These are phyloP conservation scores for Coenonympha glycerion DNA, from an alignment of 2,888 invertebrate species.

Conservation along the genomic window DNA sequence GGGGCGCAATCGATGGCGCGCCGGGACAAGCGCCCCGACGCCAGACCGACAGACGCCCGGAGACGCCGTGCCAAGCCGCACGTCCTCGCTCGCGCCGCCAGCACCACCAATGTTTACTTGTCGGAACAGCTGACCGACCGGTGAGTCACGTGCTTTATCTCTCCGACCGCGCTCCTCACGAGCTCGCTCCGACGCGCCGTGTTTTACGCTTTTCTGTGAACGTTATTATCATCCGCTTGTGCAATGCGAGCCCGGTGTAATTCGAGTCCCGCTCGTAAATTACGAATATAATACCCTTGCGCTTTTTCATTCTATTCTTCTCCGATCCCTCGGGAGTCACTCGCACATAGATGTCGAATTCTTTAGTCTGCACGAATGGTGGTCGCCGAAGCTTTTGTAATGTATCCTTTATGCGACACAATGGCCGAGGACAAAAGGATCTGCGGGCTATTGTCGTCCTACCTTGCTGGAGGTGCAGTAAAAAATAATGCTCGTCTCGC, in stretches of 20 bases:
- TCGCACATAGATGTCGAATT: conserved; percentile 49
- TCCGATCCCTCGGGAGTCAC: conserved; percentile 48
- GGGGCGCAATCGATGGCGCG: conserved; percentile 61
- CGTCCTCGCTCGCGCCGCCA: conserved; percentile 57
- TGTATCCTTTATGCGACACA: conserved; percentile 67
- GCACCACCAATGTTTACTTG: conserved; percentile 70
- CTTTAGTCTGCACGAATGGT: conserved; percentile 68
- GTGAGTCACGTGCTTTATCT: conserved; percentile 69
- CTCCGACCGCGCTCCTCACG: conserved; percentile 33
- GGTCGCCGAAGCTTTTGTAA: conserved; percentile 64
- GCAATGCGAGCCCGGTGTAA: conserved; percentile 55
- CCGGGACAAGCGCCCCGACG: conserved; percentile 74
- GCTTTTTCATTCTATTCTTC: conserved; percentile 55
- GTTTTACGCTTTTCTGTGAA: conserved; percentile 44
- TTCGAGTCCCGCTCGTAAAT: conserved; percentile 52
- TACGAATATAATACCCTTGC: conserved; percentile 66
- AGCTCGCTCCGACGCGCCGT: conserved; percentile 32
- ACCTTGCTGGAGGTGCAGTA: conserved; percentile 46
- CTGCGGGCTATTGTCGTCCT: conserved; percentile 47
- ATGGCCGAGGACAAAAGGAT: conserved; percentile 60
- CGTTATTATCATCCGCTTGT: conserved; percentile 40
- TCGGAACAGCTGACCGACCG: conserved; percentile 71
- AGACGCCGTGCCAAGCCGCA: conserved; percentile 71
- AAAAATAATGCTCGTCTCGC: conserved; percentile 50
- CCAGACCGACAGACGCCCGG: conserved; percentile 76